phyloP scores from a whole-genome alignment of 2,888 invertebrate genomes.

The Pegoplata infirma region DNA sequence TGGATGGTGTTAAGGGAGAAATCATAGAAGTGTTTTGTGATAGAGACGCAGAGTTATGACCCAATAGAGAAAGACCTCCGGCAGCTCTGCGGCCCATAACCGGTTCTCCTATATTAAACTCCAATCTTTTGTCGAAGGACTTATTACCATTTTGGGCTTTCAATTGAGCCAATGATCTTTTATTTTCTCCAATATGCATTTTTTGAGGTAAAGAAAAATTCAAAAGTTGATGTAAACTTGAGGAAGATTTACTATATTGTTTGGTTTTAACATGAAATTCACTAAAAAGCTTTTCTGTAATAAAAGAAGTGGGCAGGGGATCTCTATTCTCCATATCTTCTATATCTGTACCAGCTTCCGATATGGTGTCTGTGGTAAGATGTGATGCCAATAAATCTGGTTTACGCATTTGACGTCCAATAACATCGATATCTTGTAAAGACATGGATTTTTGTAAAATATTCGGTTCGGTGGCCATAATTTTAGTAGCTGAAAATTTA shows the following conservation, averaged over 20 bases:
- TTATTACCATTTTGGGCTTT: conserved; percentile 53
- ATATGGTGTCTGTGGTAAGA: conserved; percentile 71
- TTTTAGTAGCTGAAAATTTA: conserved; percentile 61
- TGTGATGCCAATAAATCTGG: conserved; percentile 74
- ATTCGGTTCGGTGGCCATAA: conserved; percentile 61
- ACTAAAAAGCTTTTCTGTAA: conserved; percentile 84
- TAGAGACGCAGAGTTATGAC: conserved; percentile 60
- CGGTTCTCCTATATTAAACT: conserved; percentile 72
- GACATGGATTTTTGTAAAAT: conserved; percentile 76
- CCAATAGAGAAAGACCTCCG: conserved; percentile 71
- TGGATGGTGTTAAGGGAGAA: conserved; percentile 66
- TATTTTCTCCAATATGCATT: conserved; percentile 80
- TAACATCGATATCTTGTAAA: conserved; percentile 76
- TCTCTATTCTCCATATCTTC: conserved; percentile 74
- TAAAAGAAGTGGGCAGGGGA: conserved; percentile 81
- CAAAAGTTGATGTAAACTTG: conserved; percentile 79
- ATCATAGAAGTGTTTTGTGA: conserved; percentile 63
- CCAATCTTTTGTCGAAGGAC: conserved; percentile 62
- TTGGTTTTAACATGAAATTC: conserved; percentile 87
- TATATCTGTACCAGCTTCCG: conserved; percentile 74
- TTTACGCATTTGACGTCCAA: conserved; percentile 68
- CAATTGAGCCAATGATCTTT: conserved; percentile 72
- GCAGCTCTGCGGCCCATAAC: conserved; percentile 74
- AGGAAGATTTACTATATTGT: conserved; percentile 82
- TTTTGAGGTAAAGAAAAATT: conserved; percentile 77